Conservation (phyloP, 2,888 invertebrate species). For the Drosophila formosana region DNA sequence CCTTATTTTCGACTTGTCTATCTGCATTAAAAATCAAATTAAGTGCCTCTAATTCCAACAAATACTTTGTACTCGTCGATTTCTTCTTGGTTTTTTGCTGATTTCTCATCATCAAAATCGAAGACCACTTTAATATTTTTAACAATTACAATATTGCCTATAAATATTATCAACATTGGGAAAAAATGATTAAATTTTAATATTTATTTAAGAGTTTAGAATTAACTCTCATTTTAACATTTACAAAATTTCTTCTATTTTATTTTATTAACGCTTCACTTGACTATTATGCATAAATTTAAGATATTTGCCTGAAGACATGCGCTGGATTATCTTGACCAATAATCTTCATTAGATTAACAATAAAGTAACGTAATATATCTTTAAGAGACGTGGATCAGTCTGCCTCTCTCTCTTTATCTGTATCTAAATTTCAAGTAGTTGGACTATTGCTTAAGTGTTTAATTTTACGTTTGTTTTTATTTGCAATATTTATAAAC, state of each 20-base stretch:
- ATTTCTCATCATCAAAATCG: too few species aligned
- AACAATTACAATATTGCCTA: too few species aligned
- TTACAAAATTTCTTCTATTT: too few species aligned
- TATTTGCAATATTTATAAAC: constrained; percentile 16
- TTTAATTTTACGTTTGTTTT: constrained; percentile 1
- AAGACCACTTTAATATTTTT: too few species aligned
- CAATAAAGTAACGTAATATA: background rate
- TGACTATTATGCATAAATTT: too few species aligned
- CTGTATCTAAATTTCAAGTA: background rate
- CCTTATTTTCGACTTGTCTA: background rate
- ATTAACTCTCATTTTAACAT: too few species aligned
- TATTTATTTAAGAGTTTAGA: too few species aligned
- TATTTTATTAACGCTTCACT: too few species aligned
- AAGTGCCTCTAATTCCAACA: background rate
- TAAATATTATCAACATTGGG: too few species aligned
- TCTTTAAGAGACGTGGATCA: background rate
- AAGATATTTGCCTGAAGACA: background rate
- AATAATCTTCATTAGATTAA: background rate
- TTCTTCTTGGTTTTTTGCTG: background rate
- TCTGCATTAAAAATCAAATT: background rate
- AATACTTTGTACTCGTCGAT: background rate
- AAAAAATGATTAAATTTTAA: too few species aligned
- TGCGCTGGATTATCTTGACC: background rate
- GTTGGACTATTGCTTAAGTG: background rate
- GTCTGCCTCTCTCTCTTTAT: background rate